Percentiles rank a stretch among this genome's conserved stretches.
Evolutionary conservation across 1,140 invertebrate species (phyloP).

Genomic region (Euschistus heros): DNA sequence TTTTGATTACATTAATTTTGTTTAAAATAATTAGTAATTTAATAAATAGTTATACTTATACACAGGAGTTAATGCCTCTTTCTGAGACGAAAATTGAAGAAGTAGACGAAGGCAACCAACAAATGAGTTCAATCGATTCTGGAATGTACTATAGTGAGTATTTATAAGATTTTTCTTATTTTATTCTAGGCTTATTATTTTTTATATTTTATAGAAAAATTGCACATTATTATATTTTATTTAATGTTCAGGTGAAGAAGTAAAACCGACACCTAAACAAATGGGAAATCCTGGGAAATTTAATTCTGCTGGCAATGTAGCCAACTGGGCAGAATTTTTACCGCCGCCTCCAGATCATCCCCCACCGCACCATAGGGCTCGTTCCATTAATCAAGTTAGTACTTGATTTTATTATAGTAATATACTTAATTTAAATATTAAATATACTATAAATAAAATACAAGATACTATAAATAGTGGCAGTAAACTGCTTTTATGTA

Average conservation of each 20-base stretch:
- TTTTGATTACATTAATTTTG: no score
- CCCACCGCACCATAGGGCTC: slow-evolving; percentile 18
- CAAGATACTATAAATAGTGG: neutral
- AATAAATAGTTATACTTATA: slow-evolving; percentile 1
- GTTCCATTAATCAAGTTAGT: slow-evolving; percentile 19
- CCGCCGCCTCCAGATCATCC: slow-evolving; percentile 25
- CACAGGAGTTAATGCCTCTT: slow-evolving; percentile 21
- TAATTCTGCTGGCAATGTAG: slow-evolving; percentile 17
- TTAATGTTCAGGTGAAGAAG: slow-evolving; percentile 16
- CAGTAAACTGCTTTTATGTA: neutral
- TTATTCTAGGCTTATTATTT: no score
- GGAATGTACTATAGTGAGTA: slow-evolving; percentile 26
- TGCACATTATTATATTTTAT: no score
- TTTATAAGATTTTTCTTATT: no score
- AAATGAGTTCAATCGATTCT: slow-evolving; percentile 17
- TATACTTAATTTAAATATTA: neutral
- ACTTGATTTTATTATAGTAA: neutral
- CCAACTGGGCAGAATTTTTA: slow-evolving; percentile 24
- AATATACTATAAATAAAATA: neutral
- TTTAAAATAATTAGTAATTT: slow-evolving; percentile 5
- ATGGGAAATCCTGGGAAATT: slow-evolving; percentile 18
- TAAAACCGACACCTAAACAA: slow-evolving; percentile 10
- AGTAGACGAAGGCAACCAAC: slow-evolving; percentile 9
- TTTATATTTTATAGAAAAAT: no score
- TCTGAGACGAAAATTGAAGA: slow-evolving; percentile 24